Percentiles rank a stretch among this genome's conserved stretches.
Conservation (phyloP, 2,888 invertebrate genomes). For the Mesorhabditis sp. region DNA sequence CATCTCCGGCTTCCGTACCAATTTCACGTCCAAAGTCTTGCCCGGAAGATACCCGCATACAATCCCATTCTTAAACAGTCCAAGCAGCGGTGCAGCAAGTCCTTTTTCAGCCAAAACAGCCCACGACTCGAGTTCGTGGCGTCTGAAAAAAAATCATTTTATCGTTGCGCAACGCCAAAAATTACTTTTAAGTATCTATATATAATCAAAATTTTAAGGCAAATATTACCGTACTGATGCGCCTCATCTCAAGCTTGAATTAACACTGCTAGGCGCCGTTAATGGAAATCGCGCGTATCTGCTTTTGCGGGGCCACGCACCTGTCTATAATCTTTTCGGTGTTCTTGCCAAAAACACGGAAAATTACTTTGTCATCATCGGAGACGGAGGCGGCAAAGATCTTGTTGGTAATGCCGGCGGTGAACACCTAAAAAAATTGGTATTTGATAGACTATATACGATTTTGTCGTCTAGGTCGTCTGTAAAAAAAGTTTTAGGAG, state of each 20-base stretch:
- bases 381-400: conserved; percentile 40
- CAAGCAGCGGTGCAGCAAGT: conserved; percentile 81
- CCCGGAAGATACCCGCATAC: conserved; percentile 80
- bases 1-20: conserved; percentile 56
- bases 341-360: conserved; percentile 56
- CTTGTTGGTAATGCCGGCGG: conserved; percentile 56
- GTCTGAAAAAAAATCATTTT: conserved; percentile 24
- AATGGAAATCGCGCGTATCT: background rate
- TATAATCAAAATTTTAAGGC: background rate
- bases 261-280: background rate
- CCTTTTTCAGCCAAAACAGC: conserved; percentile 33
- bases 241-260: background rate
- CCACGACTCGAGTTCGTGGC: conserved; percentile 46
- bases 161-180: too few species aligned
- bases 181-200: too few species aligned
- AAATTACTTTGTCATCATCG: conserved; percentile 38
- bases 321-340: conserved; percentile 57
- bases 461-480: background rate
- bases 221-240: conserved; percentile 7
- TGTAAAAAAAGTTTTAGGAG: too few species aligned
- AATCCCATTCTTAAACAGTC: conserved; percentile 86
- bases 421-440: conserved; percentile 39
- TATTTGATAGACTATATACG: background rate
- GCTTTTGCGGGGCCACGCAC: conserved; percentile 13
- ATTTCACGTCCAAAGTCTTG: conserved; percentile 59